Base-by-base conservation (phyloP, 2,797 vertebrate species). In the Melanotaenia boesemani region DNA sequence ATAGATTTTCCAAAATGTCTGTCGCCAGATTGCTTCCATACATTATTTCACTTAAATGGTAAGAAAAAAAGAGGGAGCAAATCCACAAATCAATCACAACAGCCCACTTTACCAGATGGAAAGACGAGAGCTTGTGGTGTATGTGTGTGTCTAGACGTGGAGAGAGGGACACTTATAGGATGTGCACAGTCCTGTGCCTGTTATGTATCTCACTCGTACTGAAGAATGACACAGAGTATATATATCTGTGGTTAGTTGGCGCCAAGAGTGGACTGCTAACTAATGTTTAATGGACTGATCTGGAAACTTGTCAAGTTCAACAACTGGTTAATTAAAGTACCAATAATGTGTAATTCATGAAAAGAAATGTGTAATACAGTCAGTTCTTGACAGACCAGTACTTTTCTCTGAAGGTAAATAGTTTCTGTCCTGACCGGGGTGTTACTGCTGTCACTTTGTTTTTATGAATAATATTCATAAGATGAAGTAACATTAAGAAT, bases 1-100 rank as follows among this genome's bases (percentile, higher is more conserved):
- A 99, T 99, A 98, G 98, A 99, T 99, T 99, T 98, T 99, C 96
- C 97, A 97, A 99, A 99, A 99, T 99, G 98, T 98, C 98, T 98
- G 97, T 96, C 95, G 96, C 97, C 97, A 99, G 97, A 99, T 99
- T 98, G 98, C 97, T 96, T 98, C 97, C 97, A 98, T 99, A 98
- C 97, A 98, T 99, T 99, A 99, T 98, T 99, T 99, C 96, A 97
- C 97, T 98, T 98, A 97, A 98, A 98, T 97, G 96, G 96, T 95
- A 94, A 94, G 95, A 97, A 96, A 96, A 96, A 97, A 97, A 91
- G 87, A 96, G 95, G 95, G 95, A 83, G 95, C 95, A 97, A 97
- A 97, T 96, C 96, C 96, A 97, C 96, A 98, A 98, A 98, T 98
- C 96, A 97, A 97, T 94, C 93, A 93, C 91, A 91, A 93, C 90